These are phyloP conservation scores for Volucella zonaria DNA, from an alignment of 2,888 invertebrate species.

Conservation along the genomic window DNA sequence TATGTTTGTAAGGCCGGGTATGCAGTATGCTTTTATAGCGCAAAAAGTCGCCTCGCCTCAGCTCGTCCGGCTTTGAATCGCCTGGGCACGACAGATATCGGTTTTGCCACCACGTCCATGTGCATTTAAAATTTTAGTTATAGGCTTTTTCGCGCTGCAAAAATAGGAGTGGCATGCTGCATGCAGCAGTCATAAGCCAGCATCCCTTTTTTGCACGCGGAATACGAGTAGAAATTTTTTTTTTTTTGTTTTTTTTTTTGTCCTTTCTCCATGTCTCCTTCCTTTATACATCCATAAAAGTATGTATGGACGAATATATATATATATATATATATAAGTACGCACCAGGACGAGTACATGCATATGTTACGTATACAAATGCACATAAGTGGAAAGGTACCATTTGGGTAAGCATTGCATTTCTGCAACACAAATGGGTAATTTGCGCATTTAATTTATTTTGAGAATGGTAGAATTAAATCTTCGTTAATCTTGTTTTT, in stretches of 20 bases:
- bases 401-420: not conserved
- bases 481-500: not conserved
- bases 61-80: too few species aligned
- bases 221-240: not conserved
- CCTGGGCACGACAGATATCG: too few species aligned
- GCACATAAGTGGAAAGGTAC: not conserved
- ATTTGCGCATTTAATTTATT: conserved; percentile 19
- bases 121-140: conserved; percentile 36
- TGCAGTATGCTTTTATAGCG: not conserved
- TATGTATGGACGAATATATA: too few species aligned
- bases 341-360: too few species aligned
- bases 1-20: not conserved
- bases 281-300: too few species aligned
- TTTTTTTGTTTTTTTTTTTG: not conserved
- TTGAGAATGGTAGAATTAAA: conserved; percentile 6
- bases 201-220: conserved; percentile 23
- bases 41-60: too few species aligned
- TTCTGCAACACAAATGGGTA: not conserved
- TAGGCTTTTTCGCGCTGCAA: conserved; percentile 17
- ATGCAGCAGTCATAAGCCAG: not conserved
- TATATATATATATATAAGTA: too few species aligned
- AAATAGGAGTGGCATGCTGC: conserved; percentile 60
- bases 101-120: conserved; percentile 3
- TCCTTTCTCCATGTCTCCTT: not conserved
- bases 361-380: too few species aligned